Conservation (phyloP, 1,140 invertebrate genomes). For the Homarus americanus region DNA sequence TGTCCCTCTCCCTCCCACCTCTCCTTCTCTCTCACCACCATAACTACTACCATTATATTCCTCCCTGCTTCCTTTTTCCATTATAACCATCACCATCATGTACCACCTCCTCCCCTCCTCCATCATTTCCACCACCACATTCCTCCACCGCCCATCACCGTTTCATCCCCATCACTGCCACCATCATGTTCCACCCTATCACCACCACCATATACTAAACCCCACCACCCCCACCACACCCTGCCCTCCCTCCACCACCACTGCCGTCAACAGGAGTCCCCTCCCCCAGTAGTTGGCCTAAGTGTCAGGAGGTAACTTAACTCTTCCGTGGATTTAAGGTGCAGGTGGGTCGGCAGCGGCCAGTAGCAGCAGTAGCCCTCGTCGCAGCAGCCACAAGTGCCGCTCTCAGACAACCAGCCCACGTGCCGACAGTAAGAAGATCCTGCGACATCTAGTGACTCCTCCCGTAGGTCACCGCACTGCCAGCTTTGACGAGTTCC, state of each 20-base stretch:
- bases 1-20: too few species aligned
- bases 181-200: background rate
- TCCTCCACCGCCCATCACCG: background rate
- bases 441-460: constrained; percentile 85
- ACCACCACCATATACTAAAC: background rate
- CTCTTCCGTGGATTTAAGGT: constrained; percentile 5
- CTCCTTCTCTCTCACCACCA: background rate
- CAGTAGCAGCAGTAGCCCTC: constrained; percentile 38
- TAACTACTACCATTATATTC: too few species aligned
- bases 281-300: background rate
- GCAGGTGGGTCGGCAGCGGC: constrained; percentile 39
- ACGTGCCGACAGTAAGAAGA: constrained; percentile 84
- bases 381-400: constrained; percentile 79
- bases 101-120: too few species aligned
- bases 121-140: background rate
- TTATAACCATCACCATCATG: too few species aligned
- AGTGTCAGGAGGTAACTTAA: background rate
- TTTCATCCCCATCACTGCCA: background rate
- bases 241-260: background rate
- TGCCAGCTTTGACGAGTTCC: constrained; percentile 82
- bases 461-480: constrained; percentile 77
- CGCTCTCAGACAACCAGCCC: constrained; percentile 84
- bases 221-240: background rate
- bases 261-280: background rate
- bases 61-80: too few species aligned